Conservation (phyloP, 2,888 invertebrate genomes). For the Chloroclystis v-ata region DNA sequence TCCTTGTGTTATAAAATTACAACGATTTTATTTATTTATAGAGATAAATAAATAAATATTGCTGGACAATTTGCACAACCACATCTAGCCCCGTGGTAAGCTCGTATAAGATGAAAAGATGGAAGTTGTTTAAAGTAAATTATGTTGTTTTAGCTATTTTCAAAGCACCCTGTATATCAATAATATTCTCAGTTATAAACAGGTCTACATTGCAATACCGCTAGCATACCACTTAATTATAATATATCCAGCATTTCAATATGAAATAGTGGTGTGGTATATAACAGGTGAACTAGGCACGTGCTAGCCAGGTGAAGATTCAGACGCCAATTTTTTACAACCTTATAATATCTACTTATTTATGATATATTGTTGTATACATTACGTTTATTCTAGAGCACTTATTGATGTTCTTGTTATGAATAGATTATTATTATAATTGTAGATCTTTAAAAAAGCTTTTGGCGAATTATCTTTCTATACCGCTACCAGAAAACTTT, state of each 20-base stretch:
- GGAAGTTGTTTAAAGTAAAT: no score
- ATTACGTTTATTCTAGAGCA: not conserved
- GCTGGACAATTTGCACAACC: no score
- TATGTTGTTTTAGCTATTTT: no score
- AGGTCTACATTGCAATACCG: not conserved
- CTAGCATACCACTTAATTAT: slow-evolving; percentile 1
- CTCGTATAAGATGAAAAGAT: no score
- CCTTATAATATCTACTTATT: slow-evolving; percentile 34
- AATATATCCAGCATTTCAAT: slow-evolving; percentile 8
- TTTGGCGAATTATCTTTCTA: no score
- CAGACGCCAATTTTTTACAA: slow-evolving; percentile 35
- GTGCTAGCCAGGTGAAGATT: slow-evolving; percentile 62
- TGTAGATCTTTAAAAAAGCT: no score
- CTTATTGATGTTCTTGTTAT: not conserved
- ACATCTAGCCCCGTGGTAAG: no score
- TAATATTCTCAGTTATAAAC: not conserved
- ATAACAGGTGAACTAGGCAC: slow-evolving; percentile 66
- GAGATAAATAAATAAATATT: no score
- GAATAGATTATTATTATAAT: no score
- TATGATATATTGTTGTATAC: slow-evolving; percentile 24
- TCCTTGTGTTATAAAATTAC: no score
- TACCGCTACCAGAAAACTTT: no score
- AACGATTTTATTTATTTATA: no score
- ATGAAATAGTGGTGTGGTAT: not conserved
- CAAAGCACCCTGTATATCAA: not conserved